Conservation (phyloP, 1,140 invertebrate species). For the Pseudomyrmex cubaensis region DNA sequence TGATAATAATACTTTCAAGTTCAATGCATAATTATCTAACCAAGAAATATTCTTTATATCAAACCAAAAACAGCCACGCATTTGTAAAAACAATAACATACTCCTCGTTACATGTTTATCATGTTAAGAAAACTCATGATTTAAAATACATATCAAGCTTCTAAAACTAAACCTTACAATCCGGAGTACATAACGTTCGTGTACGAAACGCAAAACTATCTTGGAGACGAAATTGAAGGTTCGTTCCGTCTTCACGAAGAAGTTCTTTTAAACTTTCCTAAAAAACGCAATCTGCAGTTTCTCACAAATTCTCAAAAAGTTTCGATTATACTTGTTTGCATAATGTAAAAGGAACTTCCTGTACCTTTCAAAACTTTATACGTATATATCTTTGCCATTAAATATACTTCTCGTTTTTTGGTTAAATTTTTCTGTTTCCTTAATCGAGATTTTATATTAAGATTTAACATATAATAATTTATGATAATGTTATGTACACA, state of each 20-base stretch:
- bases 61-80: neutral
- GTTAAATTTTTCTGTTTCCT: neutral
- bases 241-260: conserved; percentile 23
- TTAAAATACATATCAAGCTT: conserved; percentile 7
- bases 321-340: conserved; percentile 40
- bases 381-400: conserved; percentile 8
- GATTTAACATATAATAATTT: neutral
- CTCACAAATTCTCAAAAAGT: conserved; percentile 47
- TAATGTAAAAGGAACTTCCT: conserved; percentile 37
- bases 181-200: neutral
- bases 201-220: neutral
- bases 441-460: too few relatives aligned
- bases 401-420: conserved; percentile 28
- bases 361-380: conserved; percentile 21
- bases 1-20: conserved; percentile 49
- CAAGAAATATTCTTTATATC: conserved; percentile 2
- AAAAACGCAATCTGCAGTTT: conserved; percentile 49
- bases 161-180: neutral
- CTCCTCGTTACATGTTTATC: neutral
- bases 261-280: conserved; percentile 24
- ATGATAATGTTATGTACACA: neutral
- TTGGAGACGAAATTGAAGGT: conserved; percentile 33
- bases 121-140: neutral
- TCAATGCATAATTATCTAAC: conserved; percentile 19
- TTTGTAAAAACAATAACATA: neutral